Percentiles rank a stretch among this genome's conserved stretches.
These are phyloP conservation scores for Thalpophila matura DNA, from an alignment of 2,888 invertebrate species.

Conservation along the genomic window DNA sequence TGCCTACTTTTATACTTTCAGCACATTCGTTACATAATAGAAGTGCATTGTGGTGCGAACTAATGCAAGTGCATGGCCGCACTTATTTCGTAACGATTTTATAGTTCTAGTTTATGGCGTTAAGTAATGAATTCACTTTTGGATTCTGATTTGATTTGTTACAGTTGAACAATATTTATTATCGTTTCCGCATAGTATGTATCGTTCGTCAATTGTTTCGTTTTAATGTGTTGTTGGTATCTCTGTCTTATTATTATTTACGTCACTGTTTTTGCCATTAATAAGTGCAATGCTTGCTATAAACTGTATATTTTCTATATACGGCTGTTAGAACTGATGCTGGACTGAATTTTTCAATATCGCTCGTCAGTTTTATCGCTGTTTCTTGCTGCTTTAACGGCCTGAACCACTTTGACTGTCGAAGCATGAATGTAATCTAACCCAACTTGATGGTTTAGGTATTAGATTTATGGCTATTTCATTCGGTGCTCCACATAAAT, in stretches of 20 bases:
- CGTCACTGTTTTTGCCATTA: background rate
- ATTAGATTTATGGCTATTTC: background rate
- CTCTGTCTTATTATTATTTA: background rate
- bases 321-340: no score
- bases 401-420: background rate
- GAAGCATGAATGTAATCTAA: constrained; percentile 15
- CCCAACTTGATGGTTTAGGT: background rate
- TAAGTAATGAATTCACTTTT: constrained; percentile 52
- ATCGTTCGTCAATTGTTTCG: background rate
- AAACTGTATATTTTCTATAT: background rate
- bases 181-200: constrained; percentile 1
- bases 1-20: constrained; percentile 70
- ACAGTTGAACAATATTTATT: constrained; percentile 8
- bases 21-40: constrained; percentile 54
- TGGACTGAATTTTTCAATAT: no score
- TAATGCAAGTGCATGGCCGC: constrained; percentile 24
- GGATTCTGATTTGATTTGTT: constrained; percentile 13
- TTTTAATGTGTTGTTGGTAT: background rate
- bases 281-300: no score
- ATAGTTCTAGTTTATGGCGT: constrained; percentile 48
- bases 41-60: constrained; percentile 60
- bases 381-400: background rate
- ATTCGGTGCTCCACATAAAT: no score
- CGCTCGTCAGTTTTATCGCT: no score
- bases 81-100: constrained; percentile 48